Conservation (phyloP, 2,797 vertebrate genomes). For the Sebastes itinus region DNA sequence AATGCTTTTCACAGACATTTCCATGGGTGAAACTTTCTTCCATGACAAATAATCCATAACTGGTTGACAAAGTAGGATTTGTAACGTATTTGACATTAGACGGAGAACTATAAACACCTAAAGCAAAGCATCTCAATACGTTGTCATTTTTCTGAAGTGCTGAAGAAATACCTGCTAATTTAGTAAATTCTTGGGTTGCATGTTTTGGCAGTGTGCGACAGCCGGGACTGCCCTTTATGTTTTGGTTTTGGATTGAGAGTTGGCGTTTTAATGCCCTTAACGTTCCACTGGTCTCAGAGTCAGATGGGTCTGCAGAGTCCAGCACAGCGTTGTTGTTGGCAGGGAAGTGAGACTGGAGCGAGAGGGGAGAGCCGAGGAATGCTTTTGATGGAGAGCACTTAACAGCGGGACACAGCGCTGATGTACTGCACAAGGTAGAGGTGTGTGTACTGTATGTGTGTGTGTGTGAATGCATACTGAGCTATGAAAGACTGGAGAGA, state of each 20-base stretch:
- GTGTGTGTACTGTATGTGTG: slow-evolving; percentile 24
- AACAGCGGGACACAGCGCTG: slow-evolving; percentile 66
- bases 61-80: slow-evolving; percentile 2
- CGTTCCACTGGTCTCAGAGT: slow-evolving; percentile 52
- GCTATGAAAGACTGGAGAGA: slow-evolving; percentile 14
- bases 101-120: background rate
- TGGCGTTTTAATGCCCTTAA: slow-evolving; percentile 47
- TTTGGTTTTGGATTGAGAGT: slow-evolving; percentile 29
- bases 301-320: slow-evolving; percentile 59
- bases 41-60: background rate
- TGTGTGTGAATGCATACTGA: background rate
- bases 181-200: slow-evolving; percentile 1
- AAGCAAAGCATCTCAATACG: slow-evolving; percentile 1
- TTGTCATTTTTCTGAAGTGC: background rate
- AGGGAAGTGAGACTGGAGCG: slow-evolving; percentile 58
- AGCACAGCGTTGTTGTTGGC: slow-evolving; percentile 74
- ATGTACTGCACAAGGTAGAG: slow-evolving; percentile 61
- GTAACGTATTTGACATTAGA: background rate
- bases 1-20: slow-evolving; percentile 28
- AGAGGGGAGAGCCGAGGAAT: slow-evolving; percentile 69
- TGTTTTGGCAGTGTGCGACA: slow-evolving; percentile 35
- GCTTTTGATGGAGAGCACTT: slow-evolving; percentile 72
- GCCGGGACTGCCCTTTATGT: slow-evolving; percentile 26
- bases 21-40: background rate
- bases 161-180: slow-evolving; percentile 11